Evolutionary conservation across 2,888 invertebrate genomes (phyloP).

Genomic region (Andrena dorsata): DNA sequence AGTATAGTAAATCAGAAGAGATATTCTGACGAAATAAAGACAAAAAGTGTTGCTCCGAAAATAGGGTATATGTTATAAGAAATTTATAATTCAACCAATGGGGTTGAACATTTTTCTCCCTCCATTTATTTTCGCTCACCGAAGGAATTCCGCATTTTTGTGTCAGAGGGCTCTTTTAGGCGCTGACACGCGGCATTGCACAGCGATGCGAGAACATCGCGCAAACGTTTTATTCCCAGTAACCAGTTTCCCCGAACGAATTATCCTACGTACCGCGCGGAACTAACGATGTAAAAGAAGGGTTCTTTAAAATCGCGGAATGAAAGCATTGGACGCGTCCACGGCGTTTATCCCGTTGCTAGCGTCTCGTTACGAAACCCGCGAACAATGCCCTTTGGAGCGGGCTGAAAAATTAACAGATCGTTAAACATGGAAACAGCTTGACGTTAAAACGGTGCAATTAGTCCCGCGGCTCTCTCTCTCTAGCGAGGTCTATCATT

Average conservation of each 20-base stretch:
- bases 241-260: background rate
- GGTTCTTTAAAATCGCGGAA: conserved; percentile 17
- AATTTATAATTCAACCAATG: background rate
- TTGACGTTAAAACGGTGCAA: conserved; percentile 53
- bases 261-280: conserved; percentile 7
- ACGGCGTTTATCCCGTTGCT: background rate
- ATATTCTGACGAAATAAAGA: background rate
- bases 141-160: background rate
- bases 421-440: conserved; percentile 54
- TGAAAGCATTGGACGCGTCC: conserved; percentile 5
- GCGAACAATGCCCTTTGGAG: conserved; percentile 5
- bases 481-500: conserved; percentile 37
- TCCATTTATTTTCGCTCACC: too few relatives aligned
- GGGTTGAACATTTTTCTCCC: background rate
- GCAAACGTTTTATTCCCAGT: background rate
- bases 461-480: conserved; percentile 44
- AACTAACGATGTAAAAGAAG: conserved; percentile 6
- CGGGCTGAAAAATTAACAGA: conserved; percentile 40
- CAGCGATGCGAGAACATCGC: background rate
- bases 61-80: too few relatives aligned
- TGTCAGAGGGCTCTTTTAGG: background rate
- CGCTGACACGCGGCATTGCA: too few relatives aligned
- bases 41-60: background rate
- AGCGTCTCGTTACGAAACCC: conserved; percentile 5
- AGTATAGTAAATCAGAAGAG: background rate